Base-by-base conservation (phyloP, 2,113 vertebrate species). In the Aegotheles bennettii region DNA sequence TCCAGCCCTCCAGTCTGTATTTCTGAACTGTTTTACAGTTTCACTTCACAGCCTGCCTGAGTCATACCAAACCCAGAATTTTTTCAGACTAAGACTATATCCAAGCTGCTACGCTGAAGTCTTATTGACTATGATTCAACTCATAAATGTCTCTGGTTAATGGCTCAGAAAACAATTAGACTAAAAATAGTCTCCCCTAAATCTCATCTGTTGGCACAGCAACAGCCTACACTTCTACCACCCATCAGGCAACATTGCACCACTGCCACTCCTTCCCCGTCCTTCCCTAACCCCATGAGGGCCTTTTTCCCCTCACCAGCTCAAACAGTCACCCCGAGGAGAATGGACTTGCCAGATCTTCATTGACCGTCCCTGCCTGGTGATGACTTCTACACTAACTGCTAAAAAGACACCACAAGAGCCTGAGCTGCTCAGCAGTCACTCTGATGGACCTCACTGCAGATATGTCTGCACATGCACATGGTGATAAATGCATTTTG, bases 201-300 rank as follows among this genome's bases (percentile, higher is more conserved):
- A 74, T 36, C 73, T 51, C 48, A 57, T 63, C 54, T 57, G 48
- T 69, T 74, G 67, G 67, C 48, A 74, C 73, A 94, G 67, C 73
- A 87, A 36, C 47, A 45, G 59, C 24, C 45, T 38, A 61, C 16
- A 7, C 40, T 61, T 61, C 76, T 33, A 31, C 36, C 59, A 71
- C 19, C 36, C 25, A 47, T 42, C 42, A 68, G 38, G 38, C 0
- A 0, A 43, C 33, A 56, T 10, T 1, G 0, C 59, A 56, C 10
- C 53, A 24, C 57, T 71, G 40, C 6, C 43, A 11, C 7, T 35
- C 51, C 21, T 73, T 48, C 13, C 40, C 53, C 15, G 9, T 31
- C 45, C 20, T 73, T 48, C 13, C 35, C 28, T 3, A 48, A 23
- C 12, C 9, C 10, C 16, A 9, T 2, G 17, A 47, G 25, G 21